Conservation (phyloP, 2,113 vertebrate species). For the Istiophorus platypterus region DNA sequence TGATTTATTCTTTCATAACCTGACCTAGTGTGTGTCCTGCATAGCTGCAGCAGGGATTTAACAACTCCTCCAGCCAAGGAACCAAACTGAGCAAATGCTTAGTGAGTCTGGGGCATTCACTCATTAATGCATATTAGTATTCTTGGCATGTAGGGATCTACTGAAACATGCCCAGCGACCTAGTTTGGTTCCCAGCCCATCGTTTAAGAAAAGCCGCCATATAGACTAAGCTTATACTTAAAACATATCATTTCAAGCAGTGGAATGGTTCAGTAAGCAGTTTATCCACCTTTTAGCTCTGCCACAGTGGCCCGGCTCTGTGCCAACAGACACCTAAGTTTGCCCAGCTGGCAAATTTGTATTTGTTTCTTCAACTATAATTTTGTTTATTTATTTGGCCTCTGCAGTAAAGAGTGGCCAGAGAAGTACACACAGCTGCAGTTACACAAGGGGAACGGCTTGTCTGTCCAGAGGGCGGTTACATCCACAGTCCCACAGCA, state of each 20-base stretch:
- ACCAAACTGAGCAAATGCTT: slow-evolving; percentile 56
- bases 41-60: slow-evolving; percentile 18
- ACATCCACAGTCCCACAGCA: not conserved
- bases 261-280: slow-evolving; percentile 40
- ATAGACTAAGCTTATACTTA: slow-evolving; percentile 37
- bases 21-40: slow-evolving; percentile 30
- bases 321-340: slow-evolving; percentile 39
- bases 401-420: slow-evolving; percentile 50
- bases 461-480: slow-evolving; percentile 5
- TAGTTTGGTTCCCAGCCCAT: slow-evolving; percentile 53
- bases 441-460: slow-evolving; percentile 40
- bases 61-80: slow-evolving; percentile 38
- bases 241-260: slow-evolving; percentile 33
- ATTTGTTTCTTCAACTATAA: slow-evolving; percentile 59
- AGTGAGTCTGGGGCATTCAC: slow-evolving; percentile 50
- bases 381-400: slow-evolving; percentile 68
- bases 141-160: slow-evolving; percentile 65
- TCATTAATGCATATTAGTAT: slow-evolving; percentile 73
- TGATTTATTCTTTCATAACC: slow-evolving; percentile 37
- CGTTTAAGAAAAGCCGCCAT: slow-evolving; percentile 50
- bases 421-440: slow-evolving; percentile 73
- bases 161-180: slow-evolving; percentile 69
- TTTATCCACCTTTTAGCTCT: slow-evolving; percentile 48
- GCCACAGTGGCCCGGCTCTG: not conserved
- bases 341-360: slow-evolving; percentile 58